Conservation (phyloP, 2,113 vertebrate species). For the Aix galericulata region DNA sequence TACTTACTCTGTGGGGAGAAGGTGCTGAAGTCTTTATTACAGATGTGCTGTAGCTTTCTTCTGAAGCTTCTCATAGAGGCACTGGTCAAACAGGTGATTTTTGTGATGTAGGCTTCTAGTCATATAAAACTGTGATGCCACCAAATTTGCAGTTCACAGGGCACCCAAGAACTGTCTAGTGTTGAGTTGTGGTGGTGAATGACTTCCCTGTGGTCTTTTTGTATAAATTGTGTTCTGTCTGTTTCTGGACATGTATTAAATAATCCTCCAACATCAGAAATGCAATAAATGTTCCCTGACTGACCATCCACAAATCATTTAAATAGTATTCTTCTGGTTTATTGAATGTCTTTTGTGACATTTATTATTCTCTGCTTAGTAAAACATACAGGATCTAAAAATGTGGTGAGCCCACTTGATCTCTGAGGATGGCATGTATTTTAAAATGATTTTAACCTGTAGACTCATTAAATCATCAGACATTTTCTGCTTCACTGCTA, state of each 20-base stretch:
- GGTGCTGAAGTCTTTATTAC: not conserved
- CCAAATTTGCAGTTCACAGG: not conserved
- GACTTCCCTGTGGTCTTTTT: not conserved
- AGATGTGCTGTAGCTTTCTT: not conserved
- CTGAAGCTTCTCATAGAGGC: not conserved
- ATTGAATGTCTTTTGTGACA: not conserved
- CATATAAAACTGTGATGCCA: not conserved
- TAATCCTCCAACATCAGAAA: not conserved
- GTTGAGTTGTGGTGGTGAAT: not conserved
- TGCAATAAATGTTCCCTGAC: not conserved
- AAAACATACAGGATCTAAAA: not conserved
- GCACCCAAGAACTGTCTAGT: not conserved
- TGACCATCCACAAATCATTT: slow-evolving; percentile 14
- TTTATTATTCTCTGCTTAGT: slow-evolving; percentile 17
- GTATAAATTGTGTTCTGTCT: not conserved
- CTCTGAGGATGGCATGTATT: not conserved
- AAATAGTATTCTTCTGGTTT: not conserved
- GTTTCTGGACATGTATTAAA: not conserved
- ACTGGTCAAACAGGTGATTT: not conserved
- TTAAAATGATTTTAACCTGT: slow-evolving; percentile 14
- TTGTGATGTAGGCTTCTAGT: not conserved
- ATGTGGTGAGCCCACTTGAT: not conserved
- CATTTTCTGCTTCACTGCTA: slow-evolving; percentile 20
- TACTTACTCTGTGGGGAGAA: not conserved
- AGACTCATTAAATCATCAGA: slow-evolving; percentile 19